Percentiles rank a stretch among this genome's conserved stretches.
These are phyloP conservation scores for Loripinus fragilis DNA, from an alignment of 2,888 invertebrate genomes.

Conservation along the genomic window DNA sequence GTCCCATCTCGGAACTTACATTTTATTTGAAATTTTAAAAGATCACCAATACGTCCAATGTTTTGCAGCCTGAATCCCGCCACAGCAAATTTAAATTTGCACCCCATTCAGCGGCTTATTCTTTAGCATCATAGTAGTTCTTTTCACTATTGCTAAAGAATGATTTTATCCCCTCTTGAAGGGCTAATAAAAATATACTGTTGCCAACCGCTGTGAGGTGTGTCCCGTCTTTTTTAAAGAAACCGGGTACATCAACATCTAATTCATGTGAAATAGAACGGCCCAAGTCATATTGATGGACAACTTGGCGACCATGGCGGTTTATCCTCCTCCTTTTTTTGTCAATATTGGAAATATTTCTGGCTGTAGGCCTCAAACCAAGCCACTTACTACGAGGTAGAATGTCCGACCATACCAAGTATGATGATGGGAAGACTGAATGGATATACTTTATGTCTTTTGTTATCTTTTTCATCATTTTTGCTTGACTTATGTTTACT, in stretches of 20 bases:
- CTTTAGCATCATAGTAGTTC: too few species aligned
- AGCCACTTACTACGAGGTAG: background rate
- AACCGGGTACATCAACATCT: background rate
- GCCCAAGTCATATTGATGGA: background rate
- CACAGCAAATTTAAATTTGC: too few species aligned
- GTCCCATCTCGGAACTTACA: too few species aligned
- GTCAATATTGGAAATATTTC: background rate
- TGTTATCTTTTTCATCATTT: background rate
- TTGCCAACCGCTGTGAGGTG: background rate
- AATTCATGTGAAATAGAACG: background rate
- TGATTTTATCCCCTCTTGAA: too few species aligned
- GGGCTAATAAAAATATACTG: too few species aligned
- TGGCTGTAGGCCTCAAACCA: too few species aligned
- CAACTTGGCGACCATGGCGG: background rate
- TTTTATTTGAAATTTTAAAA: too few species aligned
- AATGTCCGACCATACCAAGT: background rate
- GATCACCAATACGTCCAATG: too few species aligned
- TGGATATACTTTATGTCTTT: background rate
- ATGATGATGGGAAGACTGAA: background rate
- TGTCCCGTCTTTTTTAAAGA: background rate
- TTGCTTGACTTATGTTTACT: background rate
- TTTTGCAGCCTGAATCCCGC: too few species aligned
- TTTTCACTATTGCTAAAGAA: too few species aligned
- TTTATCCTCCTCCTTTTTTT: background rate
- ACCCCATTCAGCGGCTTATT: too few species aligned